Evolutionary conservation across 2,113 vertebrate genomes (phyloP).

Genomic region (Pavo muticus): DNA sequence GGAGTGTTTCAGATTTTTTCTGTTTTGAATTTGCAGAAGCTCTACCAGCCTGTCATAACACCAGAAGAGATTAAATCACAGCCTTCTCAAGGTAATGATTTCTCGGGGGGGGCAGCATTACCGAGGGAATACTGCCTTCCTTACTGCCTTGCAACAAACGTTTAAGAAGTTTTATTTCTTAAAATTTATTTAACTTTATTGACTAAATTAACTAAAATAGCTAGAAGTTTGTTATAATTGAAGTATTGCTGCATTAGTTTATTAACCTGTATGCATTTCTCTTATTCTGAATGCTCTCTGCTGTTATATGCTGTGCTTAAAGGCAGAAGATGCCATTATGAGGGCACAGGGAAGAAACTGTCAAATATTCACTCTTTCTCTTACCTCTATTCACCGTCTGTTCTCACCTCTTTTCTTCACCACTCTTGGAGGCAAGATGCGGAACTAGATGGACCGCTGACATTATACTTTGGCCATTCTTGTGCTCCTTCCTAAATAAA

Average conservation of each 20-base stretch:
- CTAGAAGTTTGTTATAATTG: neutral
- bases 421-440: neutral
- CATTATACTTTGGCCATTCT: neutral
- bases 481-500: neutral
- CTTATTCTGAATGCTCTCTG: neutral
- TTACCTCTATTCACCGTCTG: neutral
- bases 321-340: neutral
- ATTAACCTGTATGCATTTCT: neutral
- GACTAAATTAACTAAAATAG: neutral
- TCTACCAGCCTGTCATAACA: conserved; percentile 76
- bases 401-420: neutral
- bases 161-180: neutral
- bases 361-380: neutral
- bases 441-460: conserved; percentile 9
- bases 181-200: neutral
- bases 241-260: neutral
- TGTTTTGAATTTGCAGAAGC: conserved; percentile 73
- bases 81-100: conserved; percentile 81
- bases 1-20: neutral
- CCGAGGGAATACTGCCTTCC: neutral
- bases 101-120: neutral
- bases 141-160: neutral
- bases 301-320: neutral
- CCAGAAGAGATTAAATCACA: conserved; percentile 76
- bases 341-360: neutral